A percentile compares a stretch with the other conserved stretches of the same genome.
Conservation (phyloP, 2,888 invertebrate genomes). For the Neocrepidodera transversa region DNA sequence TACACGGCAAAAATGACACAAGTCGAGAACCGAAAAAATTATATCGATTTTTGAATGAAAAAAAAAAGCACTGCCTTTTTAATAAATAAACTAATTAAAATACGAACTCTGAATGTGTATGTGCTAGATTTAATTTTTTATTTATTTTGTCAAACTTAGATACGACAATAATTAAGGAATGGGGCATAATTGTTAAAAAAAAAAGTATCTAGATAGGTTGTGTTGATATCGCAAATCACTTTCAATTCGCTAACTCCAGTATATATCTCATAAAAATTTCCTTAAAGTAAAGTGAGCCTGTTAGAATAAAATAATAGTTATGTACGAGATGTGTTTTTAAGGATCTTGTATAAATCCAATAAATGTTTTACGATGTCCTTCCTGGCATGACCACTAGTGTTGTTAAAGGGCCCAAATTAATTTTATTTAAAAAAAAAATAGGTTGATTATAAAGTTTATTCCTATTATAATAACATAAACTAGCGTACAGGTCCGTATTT, state of each 20-base stretch:
- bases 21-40: slow-evolving; percentile 1
- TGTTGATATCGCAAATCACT: slow-evolving; percentile 29
- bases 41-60: slow-evolving; percentile 29
- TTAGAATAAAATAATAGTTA: slow-evolving; percentile 15
- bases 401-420: slow-evolving; percentile 19
- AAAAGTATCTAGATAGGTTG: slow-evolving; percentile 30
- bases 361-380: slow-evolving; percentile 4
- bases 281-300: slow-evolving; percentile 21
- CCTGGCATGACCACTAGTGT: slow-evolving; percentile 8
- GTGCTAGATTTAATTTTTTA: slow-evolving; percentile 47
- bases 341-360: slow-evolving; percentile 20
- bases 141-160: slow-evolving; percentile 50
- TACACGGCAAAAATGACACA: not conserved
- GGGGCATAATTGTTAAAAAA: slow-evolving; percentile 53
- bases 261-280: slow-evolving; percentile 15
- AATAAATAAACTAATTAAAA: slow-evolving; percentile 27
- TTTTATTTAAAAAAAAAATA: slow-evolving; percentile 8
- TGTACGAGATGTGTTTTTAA: slow-evolving; percentile 15
- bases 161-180: slow-evolving; percentile 58
- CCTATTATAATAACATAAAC: too few relatives aligned
- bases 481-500: too few relatives aligned
- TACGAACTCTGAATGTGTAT: slow-evolving; percentile 43
- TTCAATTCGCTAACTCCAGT: slow-evolving; percentile 17
- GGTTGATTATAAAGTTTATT: too few relatives aligned
- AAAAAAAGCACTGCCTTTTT: slow-evolving; percentile 51